These are phyloP conservation scores for Heterotis niloticus DNA, from an alignment of 2,113 vertebrate genomes.

Conservation along the genomic window DNA sequence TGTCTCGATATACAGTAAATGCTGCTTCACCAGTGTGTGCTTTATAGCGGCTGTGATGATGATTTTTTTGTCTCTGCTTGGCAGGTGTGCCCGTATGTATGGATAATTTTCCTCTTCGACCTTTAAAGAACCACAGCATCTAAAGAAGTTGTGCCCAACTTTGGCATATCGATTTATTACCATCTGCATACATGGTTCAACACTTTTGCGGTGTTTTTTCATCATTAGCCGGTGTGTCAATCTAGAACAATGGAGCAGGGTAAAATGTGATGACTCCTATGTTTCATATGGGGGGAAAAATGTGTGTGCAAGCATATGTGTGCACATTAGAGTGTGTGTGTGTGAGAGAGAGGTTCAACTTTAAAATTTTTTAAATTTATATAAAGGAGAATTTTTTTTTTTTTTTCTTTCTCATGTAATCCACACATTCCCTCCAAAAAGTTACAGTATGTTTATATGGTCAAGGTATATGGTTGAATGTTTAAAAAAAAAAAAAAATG, in stretches of 20 bases:
- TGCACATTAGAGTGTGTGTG: background rate
- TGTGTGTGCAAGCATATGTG: background rate
- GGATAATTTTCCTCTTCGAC: background rate
- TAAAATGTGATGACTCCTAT: background rate
- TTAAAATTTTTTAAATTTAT: constrained; percentile 1
- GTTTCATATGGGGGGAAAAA: background rate
- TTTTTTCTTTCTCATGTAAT: too few relatives aligned
- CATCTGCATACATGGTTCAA: background rate
- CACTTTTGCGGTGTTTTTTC: background rate
- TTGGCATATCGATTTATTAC: background rate
- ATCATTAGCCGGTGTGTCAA: background rate
- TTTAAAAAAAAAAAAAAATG: background rate
- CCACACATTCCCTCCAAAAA: too few relatives aligned
- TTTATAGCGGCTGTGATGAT: background rate
- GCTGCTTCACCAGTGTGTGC: background rate
- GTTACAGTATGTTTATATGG: too few relatives aligned
- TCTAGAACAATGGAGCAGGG: background rate
- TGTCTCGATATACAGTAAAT: background rate
- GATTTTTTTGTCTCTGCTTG: background rate
- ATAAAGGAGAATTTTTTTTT: background rate
- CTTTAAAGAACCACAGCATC: background rate
- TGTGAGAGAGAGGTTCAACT: background rate
- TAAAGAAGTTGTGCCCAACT: background rate
- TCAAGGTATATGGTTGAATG: too few relatives aligned
- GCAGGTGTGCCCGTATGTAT: background rate